Percentiles rank a stretch among this genome's conserved stretches.
Conservation (phyloP, 2,113 vertebrate species). For the Parus major region DNA sequence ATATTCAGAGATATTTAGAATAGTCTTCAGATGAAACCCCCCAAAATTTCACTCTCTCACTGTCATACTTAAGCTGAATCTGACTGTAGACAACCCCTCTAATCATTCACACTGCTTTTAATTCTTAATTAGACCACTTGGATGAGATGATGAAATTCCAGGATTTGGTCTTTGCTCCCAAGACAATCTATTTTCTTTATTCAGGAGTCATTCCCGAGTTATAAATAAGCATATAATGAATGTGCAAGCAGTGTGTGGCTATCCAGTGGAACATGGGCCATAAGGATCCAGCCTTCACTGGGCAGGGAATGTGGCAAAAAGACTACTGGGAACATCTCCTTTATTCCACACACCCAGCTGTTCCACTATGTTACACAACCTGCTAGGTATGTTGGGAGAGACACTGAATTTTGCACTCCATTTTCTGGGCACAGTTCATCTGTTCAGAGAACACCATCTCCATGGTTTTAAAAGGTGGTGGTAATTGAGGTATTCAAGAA, state of each 20-base stretch:
- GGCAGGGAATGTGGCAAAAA: not conserved
- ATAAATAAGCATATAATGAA: not conserved
- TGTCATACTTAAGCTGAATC: not conserved
- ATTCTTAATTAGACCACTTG: not conserved
- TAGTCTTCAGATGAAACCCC: not conserved
- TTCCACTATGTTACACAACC: not conserved
- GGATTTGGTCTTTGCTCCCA: not conserved
- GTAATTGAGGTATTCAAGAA: not conserved
- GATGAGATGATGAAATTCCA: not conserved
- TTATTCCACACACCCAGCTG: not conserved
- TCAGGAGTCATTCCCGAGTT: not conserved
- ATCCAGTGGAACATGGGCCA: rapidly evolving
- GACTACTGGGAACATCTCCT: not conserved
- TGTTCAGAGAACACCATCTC: not conserved
- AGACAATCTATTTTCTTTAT: not conserved
- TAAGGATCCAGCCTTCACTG: not conserved
- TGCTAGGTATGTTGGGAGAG: not conserved
- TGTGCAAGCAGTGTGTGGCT: not conserved
- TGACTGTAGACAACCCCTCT: not conserved
- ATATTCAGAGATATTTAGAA: not conserved
- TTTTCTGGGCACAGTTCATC: not conserved
- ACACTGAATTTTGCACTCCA: not conserved
- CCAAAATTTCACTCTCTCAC: not conserved
- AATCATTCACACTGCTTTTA: not conserved
- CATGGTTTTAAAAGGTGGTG: not conserved